These are phyloP conservation scores for Myotis myotis DNA, from an alignment of 2,797 vertebrate genomes.

Conservation along the genomic window DNA sequence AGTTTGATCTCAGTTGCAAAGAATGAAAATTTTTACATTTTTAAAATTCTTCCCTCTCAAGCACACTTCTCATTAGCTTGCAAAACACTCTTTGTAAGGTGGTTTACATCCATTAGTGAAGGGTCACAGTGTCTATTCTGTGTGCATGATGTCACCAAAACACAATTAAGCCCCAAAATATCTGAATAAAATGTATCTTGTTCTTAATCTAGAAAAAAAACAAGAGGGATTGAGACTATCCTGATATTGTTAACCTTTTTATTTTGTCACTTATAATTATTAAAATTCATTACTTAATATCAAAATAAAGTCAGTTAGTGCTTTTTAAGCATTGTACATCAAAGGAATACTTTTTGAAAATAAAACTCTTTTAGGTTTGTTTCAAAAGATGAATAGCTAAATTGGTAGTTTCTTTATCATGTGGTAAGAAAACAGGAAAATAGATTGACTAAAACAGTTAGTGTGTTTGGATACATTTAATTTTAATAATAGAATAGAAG, in stretches of 20 bases:
- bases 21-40: not conserved
- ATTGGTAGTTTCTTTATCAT: slow-evolving; percentile 18
- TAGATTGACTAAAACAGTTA: slow-evolving; percentile 44
- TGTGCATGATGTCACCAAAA: slow-evolving; percentile 10
- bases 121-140: slow-evolving; percentile 6
- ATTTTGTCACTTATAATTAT: slow-evolving; percentile 43
- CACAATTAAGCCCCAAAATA: not conserved
- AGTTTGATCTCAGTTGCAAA: not conserved
- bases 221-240: not conserved
- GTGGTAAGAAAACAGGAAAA: slow-evolving; percentile 43
- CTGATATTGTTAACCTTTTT: slow-evolving; percentile 43
- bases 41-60: not conserved
- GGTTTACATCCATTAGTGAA: not conserved
- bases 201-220: slow-evolving; percentile 16
- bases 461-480: slow-evolving; percentile 5
- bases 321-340: not conserved
- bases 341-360: slow-evolving; percentile 43
- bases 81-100: not conserved
- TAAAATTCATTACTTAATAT: slow-evolving; percentile 52
- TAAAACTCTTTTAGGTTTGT: slow-evolving; percentile 13
- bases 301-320: slow-evolving; percentile 39
- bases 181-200: not conserved
- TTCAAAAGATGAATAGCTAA: slow-evolving; percentile 46
- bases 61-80: not conserved
- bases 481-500: slow-evolving; percentile 30